Evolutionary conservation across 92 coral and sea anemone species (phyloP).

Genomic region (Paramuricea clavata): DNA sequence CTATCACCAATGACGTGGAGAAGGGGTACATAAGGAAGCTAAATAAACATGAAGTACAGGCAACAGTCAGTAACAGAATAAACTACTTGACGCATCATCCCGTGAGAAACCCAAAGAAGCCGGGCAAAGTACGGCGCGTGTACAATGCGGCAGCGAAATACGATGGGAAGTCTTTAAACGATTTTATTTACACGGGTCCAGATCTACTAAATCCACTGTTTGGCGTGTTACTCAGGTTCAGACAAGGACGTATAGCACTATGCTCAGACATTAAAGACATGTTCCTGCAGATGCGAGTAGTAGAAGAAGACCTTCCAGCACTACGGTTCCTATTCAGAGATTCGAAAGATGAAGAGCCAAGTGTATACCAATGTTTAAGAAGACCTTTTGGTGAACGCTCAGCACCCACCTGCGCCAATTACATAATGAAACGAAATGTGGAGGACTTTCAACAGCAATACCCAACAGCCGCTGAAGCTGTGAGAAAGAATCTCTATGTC

Average conservation of each 20-base stretch:
- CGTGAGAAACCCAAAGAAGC: constrained; percentile 57
- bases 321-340: constrained; percentile 67
- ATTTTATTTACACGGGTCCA: constrained; percentile 63
- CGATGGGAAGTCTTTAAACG: constrained; percentile 61
- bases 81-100: constrained; percentile 68
- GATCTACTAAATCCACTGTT: constrained; percentile 62
- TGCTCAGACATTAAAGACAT: constrained; percentile 73
- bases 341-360: constrained; percentile 29
- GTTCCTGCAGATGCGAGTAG: constrained; percentile 69
- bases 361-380: constrained; percentile 60
- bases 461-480: constrained; percentile 64
- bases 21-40: constrained; percentile 60
- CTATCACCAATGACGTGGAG: constrained; percentile 59
- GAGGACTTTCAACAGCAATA: constrained; percentile 52
- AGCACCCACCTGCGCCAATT: constrained; percentile 68
- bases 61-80: constrained; percentile 2
- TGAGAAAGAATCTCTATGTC: constrained; percentile 42
- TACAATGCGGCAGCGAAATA: constrained; percentile 65
- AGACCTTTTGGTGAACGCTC: constrained; percentile 63
- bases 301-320: constrained; percentile 55
- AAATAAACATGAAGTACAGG: constrained; percentile 31
- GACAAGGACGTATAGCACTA: constrained; percentile 64
- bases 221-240: constrained; percentile 65
- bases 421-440: constrained; percentile 49
- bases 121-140: constrained; percentile 60